A percentile compares a stretch with the other conserved stretches of the same genome.
phyloP scores from a whole-genome alignment of 2,113 vertebrate genomes.

The Xenopus borealis region DNA sequence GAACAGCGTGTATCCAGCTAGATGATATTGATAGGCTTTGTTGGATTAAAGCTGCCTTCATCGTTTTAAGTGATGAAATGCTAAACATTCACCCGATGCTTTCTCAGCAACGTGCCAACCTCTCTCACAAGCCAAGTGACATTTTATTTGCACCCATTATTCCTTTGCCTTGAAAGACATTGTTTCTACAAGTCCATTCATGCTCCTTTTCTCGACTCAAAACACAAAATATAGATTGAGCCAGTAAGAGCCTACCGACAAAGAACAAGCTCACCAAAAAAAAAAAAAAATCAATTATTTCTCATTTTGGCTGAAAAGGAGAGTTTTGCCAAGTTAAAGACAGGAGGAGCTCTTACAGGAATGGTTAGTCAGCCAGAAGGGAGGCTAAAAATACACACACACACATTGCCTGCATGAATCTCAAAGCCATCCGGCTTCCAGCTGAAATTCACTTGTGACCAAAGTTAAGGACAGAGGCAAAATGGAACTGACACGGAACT shows the following conservation, averaged over 20 bases:
- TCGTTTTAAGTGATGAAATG: background rate
- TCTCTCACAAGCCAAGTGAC: no score
- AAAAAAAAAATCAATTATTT: background rate
- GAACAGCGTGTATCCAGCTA: constrained; percentile 3
- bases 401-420: constrained; percentile 33
- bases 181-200: no score
- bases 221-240: background rate
- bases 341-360: constrained; percentile 42
- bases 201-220: no score
- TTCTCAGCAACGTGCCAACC: no score
- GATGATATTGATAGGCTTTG: background rate
- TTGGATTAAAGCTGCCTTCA: background rate
- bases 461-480: constrained; percentile 41
- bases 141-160: no score
- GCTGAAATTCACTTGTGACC: constrained; percentile 30
- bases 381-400: constrained; percentile 42
- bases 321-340: constrained; percentile 41
- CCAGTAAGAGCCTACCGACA: background rate
- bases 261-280: no score
- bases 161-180: no score
- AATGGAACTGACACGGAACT: constrained; percentile 35
- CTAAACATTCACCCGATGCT: no score
- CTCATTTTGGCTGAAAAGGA: background rate
- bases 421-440: constrained; percentile 30
- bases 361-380: constrained; percentile 23